phyloP scores from a whole-genome alignment of 2,888 invertebrate genomes.

The Prenolepis imparis region DNA sequence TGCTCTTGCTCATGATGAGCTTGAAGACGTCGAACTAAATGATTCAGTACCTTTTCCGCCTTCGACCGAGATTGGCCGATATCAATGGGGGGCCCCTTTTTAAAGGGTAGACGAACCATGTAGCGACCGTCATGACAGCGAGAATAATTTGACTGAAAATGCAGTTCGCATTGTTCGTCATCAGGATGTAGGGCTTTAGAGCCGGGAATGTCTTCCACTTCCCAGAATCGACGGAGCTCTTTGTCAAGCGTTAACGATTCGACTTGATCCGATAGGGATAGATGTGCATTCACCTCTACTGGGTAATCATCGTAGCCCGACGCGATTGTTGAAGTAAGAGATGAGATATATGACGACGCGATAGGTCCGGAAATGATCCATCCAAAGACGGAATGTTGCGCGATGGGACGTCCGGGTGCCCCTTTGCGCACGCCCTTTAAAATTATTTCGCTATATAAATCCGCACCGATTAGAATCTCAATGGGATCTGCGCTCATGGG shows the following conservation, averaged over 20 bases:
- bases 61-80: background rate
- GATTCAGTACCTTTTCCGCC: background rate
- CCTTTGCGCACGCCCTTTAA: background rate
- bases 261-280: too few relatives aligned
- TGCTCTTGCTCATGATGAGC: rapidly evolving
- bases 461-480: background rate
- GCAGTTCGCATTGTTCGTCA: background rate
- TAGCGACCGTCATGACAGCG: background rate
- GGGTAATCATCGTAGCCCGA: too few relatives aligned
- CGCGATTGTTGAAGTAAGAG: too few relatives aligned
- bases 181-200: background rate
- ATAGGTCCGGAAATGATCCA: background rate
- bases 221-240: background rate
- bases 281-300: background rate
- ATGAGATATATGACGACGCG: background rate
- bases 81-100: background rate
- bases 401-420: background rate
- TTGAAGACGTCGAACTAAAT: background rate
- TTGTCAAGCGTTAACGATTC: too few relatives aligned
- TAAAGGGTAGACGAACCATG: background rate
- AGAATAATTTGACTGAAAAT: background rate
- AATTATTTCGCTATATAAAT: background rate
- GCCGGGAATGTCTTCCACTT: background rate
- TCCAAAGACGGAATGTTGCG: background rate
- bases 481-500: background rate